Evolutionary conservation across 2,113 vertebrate species (phyloP).

Genomic region (Telmatochromis brachygnathus): DNA sequence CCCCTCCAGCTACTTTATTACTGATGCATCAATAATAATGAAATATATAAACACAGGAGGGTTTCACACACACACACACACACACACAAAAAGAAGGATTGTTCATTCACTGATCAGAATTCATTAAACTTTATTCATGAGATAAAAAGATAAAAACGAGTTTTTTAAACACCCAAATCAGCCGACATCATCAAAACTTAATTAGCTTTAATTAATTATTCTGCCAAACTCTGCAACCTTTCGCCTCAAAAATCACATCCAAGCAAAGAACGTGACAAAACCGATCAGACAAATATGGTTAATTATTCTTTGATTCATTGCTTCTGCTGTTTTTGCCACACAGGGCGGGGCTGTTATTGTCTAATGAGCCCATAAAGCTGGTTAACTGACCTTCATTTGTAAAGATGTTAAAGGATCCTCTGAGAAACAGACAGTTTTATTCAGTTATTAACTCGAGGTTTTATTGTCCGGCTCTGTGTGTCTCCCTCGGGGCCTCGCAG

Average conservation of each 20-base stretch:
- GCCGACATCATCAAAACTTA: background rate
- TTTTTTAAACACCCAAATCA: background rate
- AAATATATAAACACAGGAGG: background rate
- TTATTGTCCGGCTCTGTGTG: background rate
- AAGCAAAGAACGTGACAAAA: background rate
- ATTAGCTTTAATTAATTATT: background rate
- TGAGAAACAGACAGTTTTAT: background rate
- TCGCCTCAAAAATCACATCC: background rate
- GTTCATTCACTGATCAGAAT: background rate
- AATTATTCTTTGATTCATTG: background rate
- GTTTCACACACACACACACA: background rate
- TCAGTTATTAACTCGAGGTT: background rate
- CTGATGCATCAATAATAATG: background rate
- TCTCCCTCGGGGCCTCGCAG: accelerated
- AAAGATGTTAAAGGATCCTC: background rate
- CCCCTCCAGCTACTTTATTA: background rate
- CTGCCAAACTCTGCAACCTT: background rate
- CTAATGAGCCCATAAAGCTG: background rate
- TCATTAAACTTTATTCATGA: background rate
- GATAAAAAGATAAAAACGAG: accelerated
- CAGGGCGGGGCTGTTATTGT: background rate
- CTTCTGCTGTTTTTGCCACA: background rate
- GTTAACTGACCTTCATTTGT: background rate
- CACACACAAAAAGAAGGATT: background rate
- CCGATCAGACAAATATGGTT: background rate